Conservation (phyloP, 2,113 vertebrate genomes). For the Trogon melanurus region DNA sequence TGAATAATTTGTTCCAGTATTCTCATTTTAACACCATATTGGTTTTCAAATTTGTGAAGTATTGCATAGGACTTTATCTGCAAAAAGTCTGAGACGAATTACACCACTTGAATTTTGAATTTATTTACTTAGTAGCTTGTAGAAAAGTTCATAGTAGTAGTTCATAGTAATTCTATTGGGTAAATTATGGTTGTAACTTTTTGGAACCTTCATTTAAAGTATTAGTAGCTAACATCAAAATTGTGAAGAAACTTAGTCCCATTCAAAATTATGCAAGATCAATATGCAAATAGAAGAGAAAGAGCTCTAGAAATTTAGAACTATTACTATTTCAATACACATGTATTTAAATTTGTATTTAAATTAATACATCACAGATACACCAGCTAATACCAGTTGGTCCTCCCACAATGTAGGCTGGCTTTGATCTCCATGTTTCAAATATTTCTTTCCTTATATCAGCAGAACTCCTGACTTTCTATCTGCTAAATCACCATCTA, state of each 20-base stretch:
- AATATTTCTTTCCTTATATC: not conserved
- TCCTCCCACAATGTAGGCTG: not conserved
- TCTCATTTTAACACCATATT: not conserved
- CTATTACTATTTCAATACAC: conserved; percentile 1
- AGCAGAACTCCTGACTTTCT: not conserved
- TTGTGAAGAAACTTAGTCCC: conserved; percentile 25
- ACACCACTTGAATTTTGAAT: not conserved
- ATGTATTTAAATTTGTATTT: not conserved
- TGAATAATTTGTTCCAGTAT: not conserved
- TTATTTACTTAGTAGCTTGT: conserved; percentile 3
- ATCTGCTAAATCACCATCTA: not conserved
- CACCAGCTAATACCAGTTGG: not conserved
- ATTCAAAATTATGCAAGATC: conserved; percentile 17
- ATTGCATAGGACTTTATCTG: not conserved
- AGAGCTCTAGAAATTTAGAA: not conserved
- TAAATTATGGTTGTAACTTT: not conserved
- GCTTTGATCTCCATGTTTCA: conserved; percentile 8
- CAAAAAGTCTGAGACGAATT: conserved; percentile 1
- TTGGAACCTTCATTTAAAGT: conserved; percentile 25
- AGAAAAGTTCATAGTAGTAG: conserved; percentile 3
- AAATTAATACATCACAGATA: conserved; percentile 25
- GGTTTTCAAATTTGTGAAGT: not conserved
- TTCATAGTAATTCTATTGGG: not conserved
- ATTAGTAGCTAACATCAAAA: conserved; percentile 17
- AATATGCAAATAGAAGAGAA: conserved; percentile 1